These are phyloP conservation scores for Pteria penguin DNA, from an alignment of 2,888 invertebrate genomes.

Conservation along the genomic window DNA sequence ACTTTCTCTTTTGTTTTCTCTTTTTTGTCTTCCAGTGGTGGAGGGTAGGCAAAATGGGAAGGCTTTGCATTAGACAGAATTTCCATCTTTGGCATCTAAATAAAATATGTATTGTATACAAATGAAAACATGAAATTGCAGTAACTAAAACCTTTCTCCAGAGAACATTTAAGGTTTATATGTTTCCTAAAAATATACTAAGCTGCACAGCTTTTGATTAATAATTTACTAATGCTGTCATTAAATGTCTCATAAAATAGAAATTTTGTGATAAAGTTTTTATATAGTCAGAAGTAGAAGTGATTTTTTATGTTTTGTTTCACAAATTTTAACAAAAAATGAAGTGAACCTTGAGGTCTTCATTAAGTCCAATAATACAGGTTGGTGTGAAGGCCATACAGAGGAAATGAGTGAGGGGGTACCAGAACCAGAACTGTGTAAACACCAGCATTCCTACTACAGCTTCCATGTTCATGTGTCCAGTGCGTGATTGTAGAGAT, in stretches of 20 bases:
- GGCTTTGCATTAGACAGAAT: conserved; percentile 95
- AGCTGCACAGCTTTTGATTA: no score
- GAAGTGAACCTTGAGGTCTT: conserved; percentile 17
- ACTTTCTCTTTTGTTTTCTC: conserved; percentile 98
- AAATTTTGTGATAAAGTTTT: no score
- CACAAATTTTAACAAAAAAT: no score
- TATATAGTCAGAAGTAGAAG: no score
- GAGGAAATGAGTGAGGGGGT: conserved; percentile 96
- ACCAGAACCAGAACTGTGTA: conserved; percentile 99
- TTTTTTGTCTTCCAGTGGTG: conserved; percentile 98
- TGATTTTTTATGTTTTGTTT: no score
- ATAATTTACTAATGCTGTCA: no score
- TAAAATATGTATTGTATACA: conserved; percentile 1
- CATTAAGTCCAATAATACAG: conserved; percentile 85
- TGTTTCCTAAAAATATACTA: no score
- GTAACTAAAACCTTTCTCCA: no score
- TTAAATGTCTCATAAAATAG: no score
- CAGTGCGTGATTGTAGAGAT: conserved; percentile 95
- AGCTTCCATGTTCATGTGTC: conserved; percentile 97
- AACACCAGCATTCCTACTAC: conserved; percentile 98
- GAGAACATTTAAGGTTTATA: no score
- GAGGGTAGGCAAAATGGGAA: conserved; percentile 97
- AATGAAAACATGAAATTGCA: no score
- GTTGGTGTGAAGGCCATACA: conserved; percentile 98
- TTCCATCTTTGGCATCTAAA: conserved; percentile 87